Percentiles rank a stretch among this genome's conserved stretches.
These are phyloP conservation scores for Tokudaia muenninki DNA, from an alignment of 2,797 vertebrate genomes.

Conservation along the genomic window DNA sequence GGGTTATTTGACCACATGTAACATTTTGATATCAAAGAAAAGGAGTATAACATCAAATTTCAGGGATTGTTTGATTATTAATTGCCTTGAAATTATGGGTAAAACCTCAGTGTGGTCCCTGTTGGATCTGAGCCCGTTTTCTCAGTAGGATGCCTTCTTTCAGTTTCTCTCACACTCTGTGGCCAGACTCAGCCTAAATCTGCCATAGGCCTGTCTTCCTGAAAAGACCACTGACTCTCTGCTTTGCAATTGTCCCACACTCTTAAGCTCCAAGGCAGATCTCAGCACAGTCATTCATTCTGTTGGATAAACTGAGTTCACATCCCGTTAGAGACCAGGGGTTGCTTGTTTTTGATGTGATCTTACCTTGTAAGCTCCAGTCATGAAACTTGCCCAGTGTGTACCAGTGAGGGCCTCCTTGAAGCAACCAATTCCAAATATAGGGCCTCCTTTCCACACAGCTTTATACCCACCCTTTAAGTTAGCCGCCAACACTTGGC, in stretches of 20 bases:
- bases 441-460: neutral
- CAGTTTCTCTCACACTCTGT: neutral
- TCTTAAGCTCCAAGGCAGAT: neutral
- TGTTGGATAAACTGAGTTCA: neutral
- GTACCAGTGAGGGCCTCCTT: neutral
- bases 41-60: neutral
- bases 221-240: neutral
- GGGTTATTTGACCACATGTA: neutral
- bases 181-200: neutral
- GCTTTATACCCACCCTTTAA: neutral
- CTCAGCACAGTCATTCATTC: neutral
- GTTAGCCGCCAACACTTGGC: neutral
- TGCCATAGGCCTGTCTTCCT: neutral
- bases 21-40: constrained; percentile 28
- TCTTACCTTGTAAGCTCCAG: neutral
- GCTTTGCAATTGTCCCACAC: neutral
- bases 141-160: neutral
- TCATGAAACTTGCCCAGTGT: neutral
- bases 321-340: neutral
- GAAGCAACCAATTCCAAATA: constrained; percentile 4
- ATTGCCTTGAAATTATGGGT: neutral
- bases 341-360: neutral
- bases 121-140: neutral
- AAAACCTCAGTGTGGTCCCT: neutral
- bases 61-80: neutral